Conservation (phyloP, 2,888 invertebrate genomes). For the Drosophila longiperda region DNA sequence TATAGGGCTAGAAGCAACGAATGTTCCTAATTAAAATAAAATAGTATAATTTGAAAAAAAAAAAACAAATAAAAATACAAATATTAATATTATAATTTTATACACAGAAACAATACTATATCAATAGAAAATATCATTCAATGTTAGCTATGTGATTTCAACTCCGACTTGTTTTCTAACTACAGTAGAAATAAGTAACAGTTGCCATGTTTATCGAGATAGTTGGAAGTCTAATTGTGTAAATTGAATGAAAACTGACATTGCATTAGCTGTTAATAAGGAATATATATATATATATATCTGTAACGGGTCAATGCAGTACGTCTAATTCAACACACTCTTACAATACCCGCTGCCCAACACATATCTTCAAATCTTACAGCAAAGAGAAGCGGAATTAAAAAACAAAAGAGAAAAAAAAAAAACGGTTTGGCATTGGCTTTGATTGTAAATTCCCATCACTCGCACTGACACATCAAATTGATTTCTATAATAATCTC, state of each 20-base stretch:
- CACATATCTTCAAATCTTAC: not conserved
- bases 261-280: not conserved
- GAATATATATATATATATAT: not conserved
- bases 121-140: no score
- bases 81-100: not conserved
- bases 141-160: no score
- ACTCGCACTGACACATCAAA: not conserved
- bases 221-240: not conserved
- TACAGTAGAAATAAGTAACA: not conserved
- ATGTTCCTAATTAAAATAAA: not conserved
- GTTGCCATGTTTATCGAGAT: not conserved
- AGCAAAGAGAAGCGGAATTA: not conserved
- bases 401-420: not conserved
- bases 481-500: conserved; percentile 1
- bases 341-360: not conserved
- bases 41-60: not conserved
- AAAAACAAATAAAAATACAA: not conserved
- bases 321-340: not conserved
- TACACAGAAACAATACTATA: not conserved
- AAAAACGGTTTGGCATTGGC: not conserved
- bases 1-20: not conserved
- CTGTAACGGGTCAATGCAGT: not conserved
- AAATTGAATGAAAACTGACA: not conserved
- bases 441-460: not conserved
- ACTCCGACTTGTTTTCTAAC: not conserved